Evolutionary conservation across 2,888 invertebrate species (phyloP).

Genomic region (Callyntrura guangdongensis): DNA sequence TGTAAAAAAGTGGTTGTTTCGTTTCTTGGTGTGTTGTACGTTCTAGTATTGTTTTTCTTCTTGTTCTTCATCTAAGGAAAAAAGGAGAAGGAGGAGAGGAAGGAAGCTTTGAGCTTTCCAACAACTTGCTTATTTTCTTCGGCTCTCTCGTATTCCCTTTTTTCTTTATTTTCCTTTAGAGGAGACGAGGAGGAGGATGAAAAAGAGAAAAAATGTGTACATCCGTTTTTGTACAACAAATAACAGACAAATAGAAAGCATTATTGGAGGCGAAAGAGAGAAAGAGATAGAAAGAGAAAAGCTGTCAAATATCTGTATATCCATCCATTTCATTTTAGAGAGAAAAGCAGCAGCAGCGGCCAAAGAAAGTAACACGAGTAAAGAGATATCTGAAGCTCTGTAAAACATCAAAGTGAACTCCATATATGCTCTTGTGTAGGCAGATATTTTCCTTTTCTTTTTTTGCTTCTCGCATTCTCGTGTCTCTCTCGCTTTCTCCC

Average conservation of each 20-base stretch:
- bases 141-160: slow-evolving; percentile 24
- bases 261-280: slow-evolving; percentile 47
- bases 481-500: neutral
- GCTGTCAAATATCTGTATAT: slow-evolving; percentile 67
- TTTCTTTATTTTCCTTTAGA: slow-evolving; percentile 17
- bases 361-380: neutral
- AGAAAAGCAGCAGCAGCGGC: neutral
- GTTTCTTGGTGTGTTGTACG: neutral
- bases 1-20: neutral
- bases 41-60: neutral
- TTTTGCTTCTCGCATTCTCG: neutral
- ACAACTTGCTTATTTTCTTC: slow-evolving; percentile 32
- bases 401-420: slow-evolving; percentile 59
- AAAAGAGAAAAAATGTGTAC: slow-evolving; percentile 19
- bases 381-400: slow-evolving; percentile 18
- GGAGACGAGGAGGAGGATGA: neutral
- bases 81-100: neutral
- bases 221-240: slow-evolving; percentile 32
- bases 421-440: too few species aligned
- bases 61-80: neutral
- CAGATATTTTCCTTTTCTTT: slow-evolving; percentile 20
- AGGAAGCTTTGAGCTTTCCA: neutral
- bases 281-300: slow-evolving; percentile 40
- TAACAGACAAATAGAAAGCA: slow-evolving; percentile 42
- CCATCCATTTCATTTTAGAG: slow-evolving; percentile 29